Percentiles rank a stretch among this genome's conserved stretches.
Conservation (phyloP, 2,113 vertebrate species). For the Helogale parvula region DNA sequence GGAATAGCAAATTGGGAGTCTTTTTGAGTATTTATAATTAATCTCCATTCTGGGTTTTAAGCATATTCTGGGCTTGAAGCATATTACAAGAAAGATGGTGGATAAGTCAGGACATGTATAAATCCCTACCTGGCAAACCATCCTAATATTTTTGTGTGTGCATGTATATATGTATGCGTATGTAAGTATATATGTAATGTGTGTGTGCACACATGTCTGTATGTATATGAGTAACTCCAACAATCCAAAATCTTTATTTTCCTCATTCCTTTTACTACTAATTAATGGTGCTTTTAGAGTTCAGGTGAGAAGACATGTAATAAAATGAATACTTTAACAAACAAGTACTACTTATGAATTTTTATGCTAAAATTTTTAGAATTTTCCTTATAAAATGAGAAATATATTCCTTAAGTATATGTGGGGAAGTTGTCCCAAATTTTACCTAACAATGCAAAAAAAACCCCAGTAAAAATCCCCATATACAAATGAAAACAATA, state of each 20-base stretch:
- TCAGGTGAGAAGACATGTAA: constrained; percentile 35
- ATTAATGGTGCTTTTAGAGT: not conserved
- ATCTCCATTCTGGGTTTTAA: constrained; percentile 36
- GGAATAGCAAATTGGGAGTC: not conserved
- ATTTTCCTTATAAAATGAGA: constrained; percentile 49
- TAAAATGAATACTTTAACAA: constrained; percentile 48
- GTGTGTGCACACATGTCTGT: not conserved
- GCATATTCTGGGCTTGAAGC: constrained; percentile 26
- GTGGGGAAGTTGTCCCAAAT: not conserved
- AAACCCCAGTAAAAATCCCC: not conserved
- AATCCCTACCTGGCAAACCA: not conserved
- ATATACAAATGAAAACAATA: constrained; percentile 32
- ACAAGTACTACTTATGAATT: not conserved
- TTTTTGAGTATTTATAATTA: constrained; percentile 59
- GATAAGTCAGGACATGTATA: not conserved
- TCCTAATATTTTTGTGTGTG: not conserved
- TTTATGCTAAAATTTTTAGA: constrained; percentile 29
- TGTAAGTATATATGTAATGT: not conserved
- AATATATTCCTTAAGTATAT: constrained; percentile 7
- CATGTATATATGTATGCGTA: not conserved
- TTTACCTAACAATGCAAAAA: not conserved
- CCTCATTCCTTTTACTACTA: constrained; percentile 24
- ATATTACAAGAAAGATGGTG: constrained; percentile 29
- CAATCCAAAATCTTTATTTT: constrained; percentile 43
- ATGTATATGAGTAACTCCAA: not conserved